A percentile compares a stretch with the other conserved stretches of the same genome.
Conservation (phyloP, 1,140 invertebrate genomes). For the Hylyphantes graminicola region DNA sequence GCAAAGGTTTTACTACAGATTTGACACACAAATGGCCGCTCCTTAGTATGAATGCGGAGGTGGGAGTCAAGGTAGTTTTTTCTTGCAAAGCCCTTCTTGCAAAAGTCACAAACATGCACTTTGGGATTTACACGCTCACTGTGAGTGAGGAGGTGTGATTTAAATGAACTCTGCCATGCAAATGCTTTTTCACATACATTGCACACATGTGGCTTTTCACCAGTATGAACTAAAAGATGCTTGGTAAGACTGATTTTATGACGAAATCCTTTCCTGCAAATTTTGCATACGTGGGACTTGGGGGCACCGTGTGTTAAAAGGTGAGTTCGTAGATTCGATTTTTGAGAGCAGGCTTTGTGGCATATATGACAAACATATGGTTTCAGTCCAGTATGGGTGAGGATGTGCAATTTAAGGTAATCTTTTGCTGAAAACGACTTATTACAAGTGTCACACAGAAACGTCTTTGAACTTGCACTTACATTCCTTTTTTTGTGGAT, state of each 20-base stretch:
- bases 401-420: constrained; percentile 71
- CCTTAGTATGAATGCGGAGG: constrained; percentile 35
- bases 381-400: constrained; percentile 76
- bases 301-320: constrained; percentile 32
- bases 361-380: constrained; percentile 66
- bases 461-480: constrained; percentile 64
- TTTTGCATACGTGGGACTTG: no score
- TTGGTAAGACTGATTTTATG: no score
- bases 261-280: no score
- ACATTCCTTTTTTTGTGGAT: no score
- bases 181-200: constrained; percentile 30
- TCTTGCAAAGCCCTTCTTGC: constrained; percentile 84
- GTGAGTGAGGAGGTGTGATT: constrained; percentile 81
- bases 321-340: constrained; percentile 77
- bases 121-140: constrained; percentile 85
- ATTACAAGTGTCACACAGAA: constrained; percentile 79
- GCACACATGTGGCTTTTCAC: no score
- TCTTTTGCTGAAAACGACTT: constrained; percentile 66
- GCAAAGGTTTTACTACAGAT: constrained; percentile 55
- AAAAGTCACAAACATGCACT: constrained; percentile 86
- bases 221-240: no score
- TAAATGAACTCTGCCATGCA: constrained; percentile 77
- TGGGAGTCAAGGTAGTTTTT: constrained; percentile 16
- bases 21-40: constrained; percentile 41
- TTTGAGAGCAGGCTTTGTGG: constrained; percentile 80